These are phyloP conservation scores for Tenthredo scrophulariae DNA, from an alignment of 2,888 invertebrate species.

Conservation along the genomic window DNA sequence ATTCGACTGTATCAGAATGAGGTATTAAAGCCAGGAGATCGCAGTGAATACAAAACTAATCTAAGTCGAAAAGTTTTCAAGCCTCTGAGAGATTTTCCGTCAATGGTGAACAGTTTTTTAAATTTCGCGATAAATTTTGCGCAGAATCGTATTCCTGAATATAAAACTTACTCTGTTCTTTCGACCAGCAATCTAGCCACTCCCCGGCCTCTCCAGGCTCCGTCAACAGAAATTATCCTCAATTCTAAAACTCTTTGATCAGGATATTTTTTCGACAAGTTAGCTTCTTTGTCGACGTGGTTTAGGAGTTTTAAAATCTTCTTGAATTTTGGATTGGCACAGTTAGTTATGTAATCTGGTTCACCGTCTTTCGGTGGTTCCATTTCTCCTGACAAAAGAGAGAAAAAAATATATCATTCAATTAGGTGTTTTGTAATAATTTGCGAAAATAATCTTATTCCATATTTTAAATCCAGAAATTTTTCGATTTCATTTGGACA, in stretches of 20 bases:
- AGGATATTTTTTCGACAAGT: conserved; percentile 81
- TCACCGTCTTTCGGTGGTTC: conserved; percentile 77
- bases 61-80: neutral
- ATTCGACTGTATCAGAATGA: neutral
- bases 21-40: neutral
- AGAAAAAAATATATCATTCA: conserved; percentile 7
- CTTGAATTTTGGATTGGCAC: conserved; percentile 83
- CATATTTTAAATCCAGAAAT: neutral
- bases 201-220: conserved; percentile 83
- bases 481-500: neutral
- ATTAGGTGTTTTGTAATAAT: conserved; percentile 63
- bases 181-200: conserved; percentile 83
- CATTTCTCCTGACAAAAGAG: conserved; percentile 72
- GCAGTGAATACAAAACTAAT: neutral
- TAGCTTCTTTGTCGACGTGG: conserved; percentile 80
- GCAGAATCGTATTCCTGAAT: neutral
- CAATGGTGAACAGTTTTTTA: neutral
- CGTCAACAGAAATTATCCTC: conserved; percentile 85
- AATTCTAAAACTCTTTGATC: conserved; percentile 81
- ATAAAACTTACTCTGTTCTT: conserved; percentile 81
- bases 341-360: conserved; percentile 77
- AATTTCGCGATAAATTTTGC: neutral
- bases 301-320: conserved; percentile 83
- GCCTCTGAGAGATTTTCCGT: neutral
- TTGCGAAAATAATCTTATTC: neutral